Evolutionary conservation across 2,888 invertebrate genomes (phyloP).

Genomic region (Blastobasis lacticolella): DNA sequence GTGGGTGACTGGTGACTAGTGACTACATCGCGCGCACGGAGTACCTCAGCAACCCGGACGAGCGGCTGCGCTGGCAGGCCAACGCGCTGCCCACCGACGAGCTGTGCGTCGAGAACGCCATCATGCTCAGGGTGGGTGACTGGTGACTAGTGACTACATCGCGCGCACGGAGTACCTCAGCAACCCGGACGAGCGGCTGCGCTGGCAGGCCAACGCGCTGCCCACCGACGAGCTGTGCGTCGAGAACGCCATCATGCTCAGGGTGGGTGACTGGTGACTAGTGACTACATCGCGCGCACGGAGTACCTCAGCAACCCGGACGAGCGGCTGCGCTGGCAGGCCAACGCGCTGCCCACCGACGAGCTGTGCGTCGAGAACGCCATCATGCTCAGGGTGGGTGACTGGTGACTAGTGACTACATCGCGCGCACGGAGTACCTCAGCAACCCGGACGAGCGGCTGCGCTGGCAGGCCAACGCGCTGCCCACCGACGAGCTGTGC

Average conservation of each 20-base stretch:
- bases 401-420: no score
- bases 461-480: no score
- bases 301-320: conserved; percentile 99
- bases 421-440: no score
- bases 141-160: conserved; percentile 69
- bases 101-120: conserved; percentile 99
- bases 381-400: conserved; percentile 86
- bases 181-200: conserved; percentile 97
- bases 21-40: conserved; percentile 94
- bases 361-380: conserved; percentile 99
- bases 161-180: conserved; percentile 98
- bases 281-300: conserved; percentile 89
- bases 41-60: conserved; percentile 98
- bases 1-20: conserved; percentile 31
- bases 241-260: conserved; percentile 98
- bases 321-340: conserved; percentile 97
- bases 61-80: conserved; percentile 97
- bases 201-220: conserved; percentile 97
- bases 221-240: conserved; percentile 99
- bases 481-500: no score
- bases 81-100: conserved; percentile 98
- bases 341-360: conserved; percentile 96
- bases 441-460: no score
- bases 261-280: conserved; percentile 46
- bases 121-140: conserved; percentile 83